Evolutionary conservation across 2,113 vertebrate genomes (phyloP).

Genomic region (Sula dactylatra): DNA sequence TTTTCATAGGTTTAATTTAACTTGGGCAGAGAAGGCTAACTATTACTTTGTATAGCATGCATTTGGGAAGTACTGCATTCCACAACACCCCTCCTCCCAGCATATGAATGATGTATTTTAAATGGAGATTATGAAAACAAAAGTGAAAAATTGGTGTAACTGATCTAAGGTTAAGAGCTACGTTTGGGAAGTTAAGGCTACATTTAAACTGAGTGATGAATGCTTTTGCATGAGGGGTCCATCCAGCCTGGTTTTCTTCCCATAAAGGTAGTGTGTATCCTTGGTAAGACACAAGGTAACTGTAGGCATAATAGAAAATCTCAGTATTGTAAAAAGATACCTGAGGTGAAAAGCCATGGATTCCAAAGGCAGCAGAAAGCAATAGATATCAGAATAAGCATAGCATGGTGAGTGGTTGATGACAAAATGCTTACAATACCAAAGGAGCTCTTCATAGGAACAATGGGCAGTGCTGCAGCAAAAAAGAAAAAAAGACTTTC

Average conservation of each 20-base stretch:
- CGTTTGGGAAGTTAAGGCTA: neutral
- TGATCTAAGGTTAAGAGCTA: constrained; percentile 17
- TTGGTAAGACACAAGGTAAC: neutral
- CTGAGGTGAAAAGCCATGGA: neutral
- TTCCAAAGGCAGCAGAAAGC: neutral
- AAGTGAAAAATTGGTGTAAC: constrained; percentile 6
- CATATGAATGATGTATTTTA: neutral
- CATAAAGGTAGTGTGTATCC: neutral
- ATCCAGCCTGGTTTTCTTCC: neutral
- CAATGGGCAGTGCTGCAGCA: neutral
- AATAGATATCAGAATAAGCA: neutral
- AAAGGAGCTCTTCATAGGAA: neutral
- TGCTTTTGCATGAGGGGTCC: neutral
- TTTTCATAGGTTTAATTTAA: neutral
- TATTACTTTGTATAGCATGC: neutral
- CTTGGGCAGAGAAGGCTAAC: neutral
- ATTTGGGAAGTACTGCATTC: neutral
- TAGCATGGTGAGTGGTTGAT: neutral
- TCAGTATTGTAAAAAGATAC: neutral
- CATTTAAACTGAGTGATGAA: neutral
- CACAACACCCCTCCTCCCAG: neutral
- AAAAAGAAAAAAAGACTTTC: neutral
- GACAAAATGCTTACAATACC: neutral
- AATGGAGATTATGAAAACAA: neutral
- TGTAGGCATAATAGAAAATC: neutral